Evolutionary conservation across 92 coral and sea anemone species (phyloP).

Genomic region (Ricordea florida): DNA sequence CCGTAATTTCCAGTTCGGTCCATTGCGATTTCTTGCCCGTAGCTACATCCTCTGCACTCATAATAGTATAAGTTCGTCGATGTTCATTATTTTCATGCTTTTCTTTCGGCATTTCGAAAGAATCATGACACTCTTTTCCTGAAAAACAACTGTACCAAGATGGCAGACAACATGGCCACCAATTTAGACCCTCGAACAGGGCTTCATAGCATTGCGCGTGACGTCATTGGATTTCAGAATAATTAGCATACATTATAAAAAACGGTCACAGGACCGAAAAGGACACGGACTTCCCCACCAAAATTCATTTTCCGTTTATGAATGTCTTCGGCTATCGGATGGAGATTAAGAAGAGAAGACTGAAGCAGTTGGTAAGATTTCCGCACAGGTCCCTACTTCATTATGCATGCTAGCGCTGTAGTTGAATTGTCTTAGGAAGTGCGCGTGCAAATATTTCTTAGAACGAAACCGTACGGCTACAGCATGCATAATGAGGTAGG

Average conservation of each 20-base stretch:
- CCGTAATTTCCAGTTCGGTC: slow-evolving; percentile 99
- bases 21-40: slow-evolving; percentile 91
- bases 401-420: no score
- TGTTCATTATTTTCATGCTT: slow-evolving; percentile 98
- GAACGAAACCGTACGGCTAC: no score
- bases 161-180: slow-evolving; percentile 90
- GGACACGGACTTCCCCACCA: no score
- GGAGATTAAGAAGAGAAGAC: no score
- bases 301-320: no score
- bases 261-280: no score
- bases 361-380: no score
- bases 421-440: no score
- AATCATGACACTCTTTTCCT: slow-evolving; percentile 88
- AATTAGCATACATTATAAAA: slow-evolving; percentile 50
- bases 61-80: slow-evolving; percentile 89
- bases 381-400: no score
- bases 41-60: slow-evolving; percentile 93
- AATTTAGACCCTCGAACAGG: slow-evolving; percentile 63
- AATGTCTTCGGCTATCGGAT: no score
- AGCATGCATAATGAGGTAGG: no score
- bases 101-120: slow-evolving; percentile 94
- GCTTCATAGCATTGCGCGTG: slow-evolving; percentile 62
- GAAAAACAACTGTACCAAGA: slow-evolving; percentile 69
- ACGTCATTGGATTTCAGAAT: slow-evolving; percentile 58
- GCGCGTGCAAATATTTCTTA: no score